Conservation (phyloP, 2,797 vertebrate genomes). For the Paguma larvata region DNA sequence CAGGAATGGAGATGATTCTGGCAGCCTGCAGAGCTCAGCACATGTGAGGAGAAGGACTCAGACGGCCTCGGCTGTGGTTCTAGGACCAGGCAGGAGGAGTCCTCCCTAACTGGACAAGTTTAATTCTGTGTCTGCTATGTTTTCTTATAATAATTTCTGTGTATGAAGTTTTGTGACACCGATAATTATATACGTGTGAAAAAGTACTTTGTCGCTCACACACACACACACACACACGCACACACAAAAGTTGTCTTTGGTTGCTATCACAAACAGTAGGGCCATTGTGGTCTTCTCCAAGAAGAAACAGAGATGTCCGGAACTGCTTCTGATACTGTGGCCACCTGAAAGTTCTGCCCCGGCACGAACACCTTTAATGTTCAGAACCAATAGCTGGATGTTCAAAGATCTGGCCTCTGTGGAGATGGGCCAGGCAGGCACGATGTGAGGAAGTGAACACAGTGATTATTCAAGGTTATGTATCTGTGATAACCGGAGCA, state of each 20-base stretch:
- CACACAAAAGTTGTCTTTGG: neutral
- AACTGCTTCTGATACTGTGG: neutral
- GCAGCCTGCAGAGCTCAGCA: neutral
- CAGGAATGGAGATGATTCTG: neutral
- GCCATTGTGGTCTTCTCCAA: neutral
- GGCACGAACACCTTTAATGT: neutral
- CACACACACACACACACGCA: too few species aligned
- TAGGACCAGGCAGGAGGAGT: neutral
- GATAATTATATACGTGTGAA: neutral
- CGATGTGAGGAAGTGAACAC: accelerated
- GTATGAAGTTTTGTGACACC: neutral
- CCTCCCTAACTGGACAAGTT: neutral
- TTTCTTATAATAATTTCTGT: neutral
- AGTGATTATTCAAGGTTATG: too few species aligned
- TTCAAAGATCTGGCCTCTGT: neutral
- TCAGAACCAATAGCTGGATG: neutral
- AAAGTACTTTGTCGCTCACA: neutral
- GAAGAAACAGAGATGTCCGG: neutral
- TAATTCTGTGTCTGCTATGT: neutral
- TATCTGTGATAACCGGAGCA: neutral
- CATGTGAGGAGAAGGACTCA: neutral
- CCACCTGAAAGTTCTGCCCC: neutral
- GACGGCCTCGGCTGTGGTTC: neutral
- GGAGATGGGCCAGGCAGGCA: neutral
- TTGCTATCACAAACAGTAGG: neutral